Evolutionary conservation across 2,113 vertebrate genomes (phyloP), one percentile per base, ranked within the genome.

Genomic region (Halichoeres trimaculatus): DNA sequence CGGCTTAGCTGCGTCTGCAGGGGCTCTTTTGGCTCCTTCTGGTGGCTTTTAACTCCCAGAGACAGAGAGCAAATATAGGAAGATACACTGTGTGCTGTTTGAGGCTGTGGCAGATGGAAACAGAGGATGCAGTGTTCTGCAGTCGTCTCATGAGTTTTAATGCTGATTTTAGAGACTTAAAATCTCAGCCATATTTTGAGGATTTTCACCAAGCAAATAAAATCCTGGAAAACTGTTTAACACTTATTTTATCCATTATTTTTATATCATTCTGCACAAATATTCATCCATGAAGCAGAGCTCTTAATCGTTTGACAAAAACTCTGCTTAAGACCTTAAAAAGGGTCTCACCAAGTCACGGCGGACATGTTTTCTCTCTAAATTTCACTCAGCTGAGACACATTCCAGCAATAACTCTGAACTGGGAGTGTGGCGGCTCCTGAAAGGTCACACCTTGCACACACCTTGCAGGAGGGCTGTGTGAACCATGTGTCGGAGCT

Each of bases 11-110:
- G 16, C 1, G 51, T 82, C 73, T 80, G 64, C 12, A 0, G 70
- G 77, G 77, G 19, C 82, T 89, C 80, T 76, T 85, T 81, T 72
- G 66, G 83, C 57, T 74, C 78, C 74, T 80, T 80, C 45, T 74
- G 35, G 63, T 64, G 67, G 66, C 82, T 86, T 79, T 89, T 62
- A 79, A 82, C 73, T 85, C 26, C 0, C 36, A 71, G 35, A 70
- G 81, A 82, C 68, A 58, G 77, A 53, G 67, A 76, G 72, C 72
- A 61, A 53, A 67, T 41, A 48, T 47, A 38, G 76, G 53, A 50
- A 58, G 58, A 57, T 40, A 41, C 53, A 24, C 26, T 62, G 35
- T 53, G 14, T 20, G 9, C 70, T 56, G 20, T 16, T 51, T 20
- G 69, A 66, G 72, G 10, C 63, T 30, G 59, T 24, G 17, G 43